Evolutionary conservation across 1,140 invertebrate species (phyloP).

Genomic region (Drosophila truncata): DNA sequence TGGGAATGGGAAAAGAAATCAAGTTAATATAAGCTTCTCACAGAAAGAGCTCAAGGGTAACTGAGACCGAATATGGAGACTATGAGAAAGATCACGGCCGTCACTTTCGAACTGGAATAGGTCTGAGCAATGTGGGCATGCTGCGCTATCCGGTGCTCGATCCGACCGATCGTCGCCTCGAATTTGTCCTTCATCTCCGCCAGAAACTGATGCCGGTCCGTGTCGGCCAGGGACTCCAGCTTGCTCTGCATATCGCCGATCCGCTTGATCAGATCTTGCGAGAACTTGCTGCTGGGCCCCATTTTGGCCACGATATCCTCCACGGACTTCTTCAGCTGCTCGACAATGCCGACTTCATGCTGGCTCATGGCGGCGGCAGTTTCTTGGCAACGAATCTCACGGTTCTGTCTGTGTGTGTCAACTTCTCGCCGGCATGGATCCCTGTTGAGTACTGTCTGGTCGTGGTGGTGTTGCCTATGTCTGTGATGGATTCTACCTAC

Average conservation of each 20-base stretch:
- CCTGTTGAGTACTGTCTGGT: constrained; percentile 27
- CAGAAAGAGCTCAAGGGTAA: not conserved
- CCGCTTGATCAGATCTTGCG: constrained; percentile 61
- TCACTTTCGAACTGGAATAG: constrained; percentile 71
- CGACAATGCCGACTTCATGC: constrained; percentile 53
- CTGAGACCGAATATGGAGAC: constrained; percentile 73
- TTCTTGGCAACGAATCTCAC: not conserved
- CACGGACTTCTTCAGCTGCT: constrained; percentile 69
- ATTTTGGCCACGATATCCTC: constrained; percentile 69
- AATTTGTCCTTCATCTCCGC: constrained; percentile 73
- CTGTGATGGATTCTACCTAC: constrained; percentile 57
- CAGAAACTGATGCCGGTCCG: constrained; percentile 62
- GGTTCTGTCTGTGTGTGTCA: constrained; percentile 6
- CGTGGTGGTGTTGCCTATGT: constrained; percentile 12
- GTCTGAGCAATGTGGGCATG: constrained; percentile 70
- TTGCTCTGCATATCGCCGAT: constrained; percentile 67
- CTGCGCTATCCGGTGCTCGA: constrained; percentile 64
- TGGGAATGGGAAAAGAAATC: not conserved
- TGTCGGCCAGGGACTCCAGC: constrained; percentile 63
- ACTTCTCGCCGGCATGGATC: constrained; percentile 54
- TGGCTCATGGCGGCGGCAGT: constrained; percentile 22
- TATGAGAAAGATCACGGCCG: constrained; percentile 71
- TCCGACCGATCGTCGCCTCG: constrained; percentile 57
- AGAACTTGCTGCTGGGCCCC: constrained; percentile 70
- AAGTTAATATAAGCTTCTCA: constrained; percentile 21